Evolutionary conservation across 2,113 vertebrate species (phyloP), one percentile per base, ranked within the genome.

Genomic region (Paraplagusia blochii): DNA sequence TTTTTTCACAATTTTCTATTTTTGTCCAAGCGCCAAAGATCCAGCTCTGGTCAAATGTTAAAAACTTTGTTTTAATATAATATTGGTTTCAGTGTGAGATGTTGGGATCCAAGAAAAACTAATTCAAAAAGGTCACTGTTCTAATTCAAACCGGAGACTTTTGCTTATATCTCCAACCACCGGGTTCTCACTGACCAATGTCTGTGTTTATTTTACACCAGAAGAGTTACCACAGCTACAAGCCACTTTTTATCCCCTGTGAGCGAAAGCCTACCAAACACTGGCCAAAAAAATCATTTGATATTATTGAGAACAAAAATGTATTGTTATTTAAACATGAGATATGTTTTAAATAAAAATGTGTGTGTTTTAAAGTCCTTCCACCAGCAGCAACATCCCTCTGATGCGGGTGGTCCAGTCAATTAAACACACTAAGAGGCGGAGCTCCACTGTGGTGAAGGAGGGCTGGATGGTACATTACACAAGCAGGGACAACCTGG

Each of bases 401-500:
- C 89, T 99, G 66, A 99, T 99, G 97, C 92, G 97, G 76, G 95
- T 99, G 79, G 96, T 99, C 43, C 97, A 99, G 74, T 99, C 96
- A 1, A 90, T 99, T 83, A 99, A 98, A 80, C 95, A 99, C 78
- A 98, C 95, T 58, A 99, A 99, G 86, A 92, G 97, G 89, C 93
- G 95, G 90, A 98, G 96, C 91, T 96, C 95, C 89, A 99, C 95
- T 14, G 84, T 99, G 90, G 95, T 98, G 79, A 96, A 94, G 84
- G 96, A 99, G 85, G 96, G 97, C 44, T 99, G 97, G 97, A 98
- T 99, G 97, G 97, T 98, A 77, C 96, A 99, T 82, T 96, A 95
- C 64, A 95, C 93, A 53, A 99, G 93, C 85, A 92, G 92, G 87
- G 96, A 99, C 76, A 95, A 95, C 79, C 90, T 99, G 93, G 97